Percentiles rank a stretch among this genome's conserved stretches.
Conservation (phyloP, 2,113 vertebrate species). For the Grammomys surdaster region DNA sequence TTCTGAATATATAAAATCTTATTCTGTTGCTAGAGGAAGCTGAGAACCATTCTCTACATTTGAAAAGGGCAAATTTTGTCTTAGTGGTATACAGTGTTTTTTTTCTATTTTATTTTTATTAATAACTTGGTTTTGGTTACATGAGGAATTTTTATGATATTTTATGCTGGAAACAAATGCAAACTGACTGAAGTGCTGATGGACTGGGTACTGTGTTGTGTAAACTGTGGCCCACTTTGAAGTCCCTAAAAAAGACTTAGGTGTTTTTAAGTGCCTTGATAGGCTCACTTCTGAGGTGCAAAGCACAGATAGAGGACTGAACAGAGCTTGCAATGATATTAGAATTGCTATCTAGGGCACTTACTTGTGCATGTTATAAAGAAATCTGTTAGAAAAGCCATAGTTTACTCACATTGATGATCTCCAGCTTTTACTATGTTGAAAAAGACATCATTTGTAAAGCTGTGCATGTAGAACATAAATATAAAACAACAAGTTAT, state of each 20-base stretch:
- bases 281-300: constrained; percentile 88
- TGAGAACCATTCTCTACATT: constrained; percentile 86
- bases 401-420: constrained; percentile 86
- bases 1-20: constrained; percentile 71
- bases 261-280: constrained; percentile 90
- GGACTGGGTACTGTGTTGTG: constrained; percentile 83
- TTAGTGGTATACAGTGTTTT: constrained; percentile 81
- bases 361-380: constrained; percentile 86
- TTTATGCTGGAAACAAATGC: constrained; percentile 82
- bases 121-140: constrained; percentile 64
- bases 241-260: constrained; percentile 84
- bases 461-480: constrained; percentile 80
- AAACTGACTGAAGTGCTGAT: constrained; percentile 81
- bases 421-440: constrained; percentile 88
- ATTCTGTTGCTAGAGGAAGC: constrained; percentile 83
- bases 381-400: constrained; percentile 87
- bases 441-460: constrained; percentile 85
- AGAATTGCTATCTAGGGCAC: constrained; percentile 84
- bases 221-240: constrained; percentile 84
- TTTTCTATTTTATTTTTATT: neutral
- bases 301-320: constrained; percentile 86
- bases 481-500: constrained; percentile 62
- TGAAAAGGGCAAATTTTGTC: constrained; percentile 83
- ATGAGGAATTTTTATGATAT: constrained; percentile 83
- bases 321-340: constrained; percentile 85